These are phyloP conservation scores for Panulirus ornatus DNA, from an alignment of 1,140 invertebrate genomes.

Conservation along the genomic window DNA sequence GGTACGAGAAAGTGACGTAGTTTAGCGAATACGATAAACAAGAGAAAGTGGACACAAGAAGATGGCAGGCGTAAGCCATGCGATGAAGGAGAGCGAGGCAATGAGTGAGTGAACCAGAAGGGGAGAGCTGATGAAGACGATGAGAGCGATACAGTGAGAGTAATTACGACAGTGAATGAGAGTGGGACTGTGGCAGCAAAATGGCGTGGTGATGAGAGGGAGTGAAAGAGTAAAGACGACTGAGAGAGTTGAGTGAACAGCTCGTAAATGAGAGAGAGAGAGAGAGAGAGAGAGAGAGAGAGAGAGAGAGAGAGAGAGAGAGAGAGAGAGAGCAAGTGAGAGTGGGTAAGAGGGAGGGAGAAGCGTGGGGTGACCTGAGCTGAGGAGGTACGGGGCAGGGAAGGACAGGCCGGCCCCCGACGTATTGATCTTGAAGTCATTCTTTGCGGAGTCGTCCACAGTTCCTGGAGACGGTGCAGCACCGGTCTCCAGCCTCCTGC, in stretches of 20 bases:
- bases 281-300: background rate
- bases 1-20: no score
- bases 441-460: conserved; percentile 36
- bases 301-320: conserved; percentile 8
- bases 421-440: conserved; percentile 41
- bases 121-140: no score
- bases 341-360: background rate
- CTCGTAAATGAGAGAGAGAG: no score
- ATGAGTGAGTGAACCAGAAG: background rate
- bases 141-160: background rate
- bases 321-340: background rate
- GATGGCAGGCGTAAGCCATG: no score
- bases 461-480: background rate
- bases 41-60: no score
- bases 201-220: background rate
- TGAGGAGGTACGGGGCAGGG: background rate
- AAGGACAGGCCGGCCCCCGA: background rate
- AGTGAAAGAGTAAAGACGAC: background rate
- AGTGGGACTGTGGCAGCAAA: background rate
- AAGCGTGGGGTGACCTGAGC: background rate
- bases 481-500: no score
- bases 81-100: background rate
- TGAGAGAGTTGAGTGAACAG: background rate
- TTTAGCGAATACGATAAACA: no score
- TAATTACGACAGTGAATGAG: background rate